phyloP scores from a whole-genome alignment of 53 echinoderm and acorn worm species.

The Patiria pectinifera region DNA sequence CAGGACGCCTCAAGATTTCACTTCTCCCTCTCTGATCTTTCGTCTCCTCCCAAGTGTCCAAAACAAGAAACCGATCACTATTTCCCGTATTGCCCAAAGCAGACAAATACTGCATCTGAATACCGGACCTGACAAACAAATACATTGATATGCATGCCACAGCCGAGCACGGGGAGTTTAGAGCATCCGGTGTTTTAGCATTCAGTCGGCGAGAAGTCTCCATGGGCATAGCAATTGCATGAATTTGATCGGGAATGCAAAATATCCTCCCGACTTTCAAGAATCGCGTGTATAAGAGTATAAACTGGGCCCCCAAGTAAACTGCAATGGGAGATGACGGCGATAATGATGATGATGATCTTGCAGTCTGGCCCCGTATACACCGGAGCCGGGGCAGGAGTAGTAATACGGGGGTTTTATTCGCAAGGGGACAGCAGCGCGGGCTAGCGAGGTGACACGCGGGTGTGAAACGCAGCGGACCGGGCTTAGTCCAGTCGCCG shows the following conservation, averaged over 20 bases:
- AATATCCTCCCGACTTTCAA: not conserved
- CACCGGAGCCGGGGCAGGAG: not conserved
- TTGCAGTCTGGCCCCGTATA: constrained; percentile 7
- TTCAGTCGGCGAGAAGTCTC: constrained; percentile 38
- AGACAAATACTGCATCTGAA: not conserved
- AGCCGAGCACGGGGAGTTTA: not conserved
- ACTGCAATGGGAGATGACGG: not conserved
- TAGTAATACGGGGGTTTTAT: not conserved
- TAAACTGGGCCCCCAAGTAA: not conserved
- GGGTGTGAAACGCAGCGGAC: constrained; percentile 60
- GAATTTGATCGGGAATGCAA: constrained; percentile 59
- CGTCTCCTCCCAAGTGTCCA: not conserved
- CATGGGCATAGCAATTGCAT: constrained; percentile 61
- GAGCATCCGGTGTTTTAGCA: not conserved
- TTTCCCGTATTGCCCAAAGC: not conserved
- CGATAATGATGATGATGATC: not conserved
- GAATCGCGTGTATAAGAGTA: not conserved
- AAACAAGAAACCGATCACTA: not conserved
- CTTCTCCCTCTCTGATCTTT: not conserved
- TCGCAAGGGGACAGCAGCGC: constrained; percentile 26
- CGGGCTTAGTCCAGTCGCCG: constrained; percentile 56
- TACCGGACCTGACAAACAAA: not conserved
- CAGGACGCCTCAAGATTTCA: not conserved
- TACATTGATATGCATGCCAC: constrained; percentile 29
- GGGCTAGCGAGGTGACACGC: constrained; percentile 14